phyloP scores from a whole-genome alignment of 2,113 vertebrate genomes.

The Xenopus laevis region DNA sequence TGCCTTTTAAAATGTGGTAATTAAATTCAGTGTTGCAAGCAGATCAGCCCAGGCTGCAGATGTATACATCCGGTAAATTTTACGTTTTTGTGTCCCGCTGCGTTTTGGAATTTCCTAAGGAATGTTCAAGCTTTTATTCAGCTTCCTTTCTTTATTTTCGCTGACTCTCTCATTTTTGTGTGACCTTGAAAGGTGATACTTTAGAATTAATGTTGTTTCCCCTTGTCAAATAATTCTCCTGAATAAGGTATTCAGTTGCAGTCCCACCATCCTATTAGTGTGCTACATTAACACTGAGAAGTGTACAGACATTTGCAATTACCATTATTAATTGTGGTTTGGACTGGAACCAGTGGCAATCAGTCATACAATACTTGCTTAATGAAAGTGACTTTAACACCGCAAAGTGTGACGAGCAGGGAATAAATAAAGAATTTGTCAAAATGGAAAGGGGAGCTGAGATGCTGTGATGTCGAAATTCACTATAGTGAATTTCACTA shows the following conservation, averaged over 20 bases:
- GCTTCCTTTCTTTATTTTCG: slow-evolving; percentile 39
- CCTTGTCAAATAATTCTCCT: slow-evolving; percentile 14
- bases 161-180: slow-evolving; percentile 32
- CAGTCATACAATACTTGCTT: slow-evolving; percentile 12
- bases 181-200: slow-evolving; percentile 38
- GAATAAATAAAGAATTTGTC: too few species aligned
- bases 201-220: slow-evolving; percentile 38
- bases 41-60: too few species aligned
- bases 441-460: too few species aligned
- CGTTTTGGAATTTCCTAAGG: slow-evolving; percentile 45
- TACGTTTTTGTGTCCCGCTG: slow-evolving; percentile 25
- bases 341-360: slow-evolving; percentile 17
- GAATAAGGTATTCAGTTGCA: slow-evolving; percentile 18
- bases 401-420: neutral
- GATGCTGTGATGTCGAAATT: neutral
- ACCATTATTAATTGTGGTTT: slow-evolving; percentile 43
- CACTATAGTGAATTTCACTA: too few species aligned
- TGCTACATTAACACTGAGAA: slow-evolving; percentile 16
- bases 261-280: slow-evolving; percentile 2
- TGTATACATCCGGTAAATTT: slow-evolving; percentile 23
- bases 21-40: too few species aligned
- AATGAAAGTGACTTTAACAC: slow-evolving; percentile 9
- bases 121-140: slow-evolving; percentile 31
- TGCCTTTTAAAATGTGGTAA: too few species aligned
- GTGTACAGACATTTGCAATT: slow-evolving; percentile 26